Conservation (phyloP, 2,888 invertebrate species). For the Rotaria magnacalcarata region DNA sequence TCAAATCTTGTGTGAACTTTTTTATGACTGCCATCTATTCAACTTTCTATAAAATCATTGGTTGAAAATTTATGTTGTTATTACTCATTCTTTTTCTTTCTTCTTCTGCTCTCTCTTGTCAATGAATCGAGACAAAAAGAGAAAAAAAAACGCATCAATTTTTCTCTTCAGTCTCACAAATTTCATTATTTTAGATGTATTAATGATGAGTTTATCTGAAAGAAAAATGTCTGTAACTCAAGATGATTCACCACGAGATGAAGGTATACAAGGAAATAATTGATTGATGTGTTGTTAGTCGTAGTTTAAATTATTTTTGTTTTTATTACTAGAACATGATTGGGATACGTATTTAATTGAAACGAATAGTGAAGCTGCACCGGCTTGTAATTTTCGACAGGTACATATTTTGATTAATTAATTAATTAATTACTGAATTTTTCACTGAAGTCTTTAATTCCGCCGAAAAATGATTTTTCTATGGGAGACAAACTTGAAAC, state of each 20-base stretch:
- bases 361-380: not conserved
- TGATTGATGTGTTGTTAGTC: not conserved
- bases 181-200: not conserved
- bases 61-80: not conserved
- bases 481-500: constrained; percentile 91
- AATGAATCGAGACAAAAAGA: not conserved
- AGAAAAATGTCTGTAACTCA: not conserved
- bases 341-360: not conserved
- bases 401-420: not conserved
- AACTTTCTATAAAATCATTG: not conserved
- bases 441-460: constrained; percentile 62
- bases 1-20: too few species aligned
- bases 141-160: not conserved
- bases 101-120: not conserved
- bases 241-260: not conserved
- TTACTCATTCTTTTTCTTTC: not conserved
- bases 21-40: not conserved
- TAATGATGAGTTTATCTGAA: not conserved
- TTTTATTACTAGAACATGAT: not conserved
- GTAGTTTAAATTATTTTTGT: not conserved
- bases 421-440: too few species aligned
- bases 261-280: not conserved
- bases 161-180: not conserved
- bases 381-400: not conserved
- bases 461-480: constrained; percentile 84